Evolutionary conservation across 2,888 invertebrate genomes (phyloP), one percentile per base, ranked within the genome.

Genomic region (Resseliella maxima): DNA sequence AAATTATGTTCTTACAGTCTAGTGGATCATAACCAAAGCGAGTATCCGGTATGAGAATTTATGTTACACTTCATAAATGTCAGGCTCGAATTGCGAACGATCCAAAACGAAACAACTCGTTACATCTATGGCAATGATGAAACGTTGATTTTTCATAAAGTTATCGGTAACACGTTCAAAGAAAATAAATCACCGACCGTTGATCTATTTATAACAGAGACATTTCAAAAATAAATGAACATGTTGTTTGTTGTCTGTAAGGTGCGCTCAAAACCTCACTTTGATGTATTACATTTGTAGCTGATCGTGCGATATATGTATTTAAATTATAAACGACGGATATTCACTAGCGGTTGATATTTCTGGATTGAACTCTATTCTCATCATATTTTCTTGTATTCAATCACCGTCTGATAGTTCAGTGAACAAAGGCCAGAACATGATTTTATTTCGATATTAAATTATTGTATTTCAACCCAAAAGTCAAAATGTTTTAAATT

Each of bases 181-280:
- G 59, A n/a, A 24, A 59, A 59, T 2, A 5, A 15, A 72, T 35
- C 72, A 15, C 72, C 72, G 72, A 35, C 27, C 18, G 31, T 72
- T 72, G 31, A 72, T 72, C 72, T 72, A 72, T 72, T 31, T 72
- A 31, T 72, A 72, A 72, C 35, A n/a, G 6, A 72, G 72, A 72
- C 72, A 31, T 72, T 72, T 72, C 27, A 72, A 72, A 72, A 72
- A 72, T 72, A 72, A 72, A 72, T 31, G 72, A 72, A 72, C 72
- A 72, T 72, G 72, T 72, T 72, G 59, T n/a, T n/a, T 50, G 50
- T 72, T 72, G 31, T 72, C 15, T 12, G 35, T 15, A 72, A 72
- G 72, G 72, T 35, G 72, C 72, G 72, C 72, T 72, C 18, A n/a
- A 72, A 72, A 72, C 72, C 31, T 72, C 72, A 15, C n/a, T 59